Percentiles rank a stretch among this genome's conserved stretches.
Evolutionary conservation across 2,113 vertebrate species (phyloP).

Genomic region (Apistogramma diplotaenia): DNA sequence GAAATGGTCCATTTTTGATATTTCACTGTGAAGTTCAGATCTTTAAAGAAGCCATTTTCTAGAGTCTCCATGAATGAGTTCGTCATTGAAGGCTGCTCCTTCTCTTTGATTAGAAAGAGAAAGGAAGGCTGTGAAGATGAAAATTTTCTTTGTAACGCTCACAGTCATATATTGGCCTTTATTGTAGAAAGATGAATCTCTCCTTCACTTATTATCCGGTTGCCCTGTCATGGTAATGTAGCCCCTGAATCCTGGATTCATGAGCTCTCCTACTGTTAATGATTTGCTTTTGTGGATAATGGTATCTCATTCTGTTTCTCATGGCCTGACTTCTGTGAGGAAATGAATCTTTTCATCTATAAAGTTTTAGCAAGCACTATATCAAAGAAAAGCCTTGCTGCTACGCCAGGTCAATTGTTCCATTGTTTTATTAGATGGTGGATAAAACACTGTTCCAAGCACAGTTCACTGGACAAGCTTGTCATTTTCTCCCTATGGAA

Average conservation of each 20-base stretch:
- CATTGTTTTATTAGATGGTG: constrained; percentile 52
- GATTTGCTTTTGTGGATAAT: constrained; percentile 68
- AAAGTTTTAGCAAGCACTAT: constrained; percentile 9
- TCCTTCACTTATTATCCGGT: constrained; percentile 59
- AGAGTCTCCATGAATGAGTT: constrained; percentile 21
- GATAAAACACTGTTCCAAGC: constrained; percentile 29
- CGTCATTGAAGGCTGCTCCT: constrained; percentile 38
- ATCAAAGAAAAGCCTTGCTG: constrained; percentile 43
- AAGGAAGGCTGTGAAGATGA: constrained; percentile 38
- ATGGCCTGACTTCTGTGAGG: constrained; percentile 18
- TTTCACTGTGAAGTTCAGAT: constrained; percentile 26
- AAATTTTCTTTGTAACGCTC: constrained; percentile 22
- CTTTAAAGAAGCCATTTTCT: constrained; percentile 55
- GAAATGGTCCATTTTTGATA: constrained; percentile 28
- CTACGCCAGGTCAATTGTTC: constrained; percentile 43
- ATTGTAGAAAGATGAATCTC: constrained; percentile 65
- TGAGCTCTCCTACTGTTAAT: constrained; percentile 64
- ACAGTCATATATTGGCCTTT: constrained; percentile 59
- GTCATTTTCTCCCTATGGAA: constrained; percentile 44
- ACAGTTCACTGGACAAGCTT: constrained; percentile 31
- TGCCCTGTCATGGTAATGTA: constrained; percentile 28
- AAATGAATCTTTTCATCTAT: constrained; percentile 56
- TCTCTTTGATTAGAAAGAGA: constrained; percentile 65
- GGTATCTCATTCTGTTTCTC: constrained; percentile 57
- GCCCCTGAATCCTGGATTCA: constrained; percentile 46